Conservation (phyloP, 2,888 invertebrate species). For the Cremastinae sp. region DNA sequence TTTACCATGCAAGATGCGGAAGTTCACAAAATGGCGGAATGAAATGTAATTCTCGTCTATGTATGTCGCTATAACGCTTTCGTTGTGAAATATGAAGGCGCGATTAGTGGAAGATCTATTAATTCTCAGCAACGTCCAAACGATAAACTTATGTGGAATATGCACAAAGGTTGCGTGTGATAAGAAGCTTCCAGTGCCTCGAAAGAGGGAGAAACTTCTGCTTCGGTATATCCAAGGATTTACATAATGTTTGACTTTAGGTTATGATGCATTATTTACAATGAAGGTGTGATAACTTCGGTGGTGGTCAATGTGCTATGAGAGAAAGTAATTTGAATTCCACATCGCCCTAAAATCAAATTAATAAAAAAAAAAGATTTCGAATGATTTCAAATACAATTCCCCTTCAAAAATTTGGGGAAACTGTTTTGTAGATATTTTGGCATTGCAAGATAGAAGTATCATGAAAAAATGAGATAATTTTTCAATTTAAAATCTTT, state of each 20-base stretch:
- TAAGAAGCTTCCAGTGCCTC: slow-evolving; percentile 42
- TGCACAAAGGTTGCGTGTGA: slow-evolving; percentile 49
- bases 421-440: no score
- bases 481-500: no score
- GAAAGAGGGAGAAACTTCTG: slow-evolving; percentile 14
- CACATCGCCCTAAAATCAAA: no score
- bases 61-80: neutral
- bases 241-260: slow-evolving; percentile 43
- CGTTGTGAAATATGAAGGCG: slow-evolving; percentile 23
- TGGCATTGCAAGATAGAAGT: no score
- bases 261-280: slow-evolving; percentile 41
- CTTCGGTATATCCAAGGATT: slow-evolving; percentile 45
- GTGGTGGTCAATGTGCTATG: slow-evolving; percentile 25
- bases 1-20: slow-evolving; percentile 4
- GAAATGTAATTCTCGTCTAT: slow-evolving; percentile 8
- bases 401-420: no score
- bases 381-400: no score
- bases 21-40: slow-evolving; percentile 26
- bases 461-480: no score
- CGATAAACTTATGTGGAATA: slow-evolving; percentile 43
- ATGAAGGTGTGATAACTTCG: slow-evolving; percentile 44
- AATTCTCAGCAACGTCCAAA: slow-evolving; percentile 36
- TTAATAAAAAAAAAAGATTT: slow-evolving; percentile 3
- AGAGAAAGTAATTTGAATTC: neutral
- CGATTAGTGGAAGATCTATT: slow-evolving; percentile 37